These are phyloP conservation scores for Euura saliciscinereae DNA, from an alignment of 1,140 invertebrate species.

Conservation along the genomic window DNA sequence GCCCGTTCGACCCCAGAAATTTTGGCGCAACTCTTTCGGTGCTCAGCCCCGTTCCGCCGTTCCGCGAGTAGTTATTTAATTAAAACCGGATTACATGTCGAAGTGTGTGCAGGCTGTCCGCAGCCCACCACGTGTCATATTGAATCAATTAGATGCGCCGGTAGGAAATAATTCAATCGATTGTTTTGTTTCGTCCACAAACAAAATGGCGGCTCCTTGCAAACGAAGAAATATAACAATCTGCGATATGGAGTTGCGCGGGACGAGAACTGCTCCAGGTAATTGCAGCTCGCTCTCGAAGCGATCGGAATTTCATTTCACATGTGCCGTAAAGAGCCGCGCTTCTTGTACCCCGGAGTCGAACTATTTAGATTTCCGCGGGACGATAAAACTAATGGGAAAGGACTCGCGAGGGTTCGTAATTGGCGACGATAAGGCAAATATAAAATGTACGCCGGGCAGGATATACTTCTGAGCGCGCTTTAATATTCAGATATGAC, in stretches of 20 bases:
- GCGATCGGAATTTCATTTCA: too few species aligned
- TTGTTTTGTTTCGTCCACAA: too few species aligned
- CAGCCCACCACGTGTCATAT: conserved; percentile 33
- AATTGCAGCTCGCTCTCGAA: too few species aligned
- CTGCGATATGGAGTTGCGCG: too few species aligned
- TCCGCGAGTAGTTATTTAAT: conserved; percentile 46
- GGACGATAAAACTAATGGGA: neutral
- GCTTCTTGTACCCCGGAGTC: neutral
- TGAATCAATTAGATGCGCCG: conserved; percentile 6
- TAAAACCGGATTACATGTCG: conserved; percentile 52
- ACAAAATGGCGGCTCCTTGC: too few species aligned
- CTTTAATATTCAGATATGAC: conserved; percentile 39
- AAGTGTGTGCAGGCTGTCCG: conserved; percentile 14
- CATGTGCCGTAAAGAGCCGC: too few species aligned
- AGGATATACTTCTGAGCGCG: conserved; percentile 11
- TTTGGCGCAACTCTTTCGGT: conserved; percentile 32
- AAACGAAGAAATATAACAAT: too few species aligned
- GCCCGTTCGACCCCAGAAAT: conserved; percentile 29
- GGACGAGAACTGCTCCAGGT: too few species aligned
- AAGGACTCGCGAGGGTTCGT: neutral
- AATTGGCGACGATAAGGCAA: neutral
- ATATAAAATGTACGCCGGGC: neutral
- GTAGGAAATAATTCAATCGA: too few species aligned
- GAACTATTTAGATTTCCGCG: neutral
- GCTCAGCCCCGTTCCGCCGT: conserved; percentile 9